Conservation (phyloP, 2,888 invertebrate species). For the Halictus quadricinctus region DNA sequence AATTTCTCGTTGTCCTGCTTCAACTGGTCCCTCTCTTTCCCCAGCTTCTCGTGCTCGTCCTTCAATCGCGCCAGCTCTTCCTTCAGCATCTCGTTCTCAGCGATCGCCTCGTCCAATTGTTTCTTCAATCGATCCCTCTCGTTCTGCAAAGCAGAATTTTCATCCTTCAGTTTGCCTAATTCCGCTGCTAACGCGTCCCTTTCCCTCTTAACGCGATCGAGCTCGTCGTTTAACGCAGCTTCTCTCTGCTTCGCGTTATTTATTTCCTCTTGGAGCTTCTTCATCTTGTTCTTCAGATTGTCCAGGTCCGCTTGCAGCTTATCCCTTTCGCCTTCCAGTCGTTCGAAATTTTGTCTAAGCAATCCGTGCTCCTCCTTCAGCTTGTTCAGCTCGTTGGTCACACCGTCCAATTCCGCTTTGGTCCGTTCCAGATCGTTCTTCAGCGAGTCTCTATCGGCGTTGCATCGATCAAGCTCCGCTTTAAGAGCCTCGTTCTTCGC, state of each 20-base stretch:
- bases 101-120: constrained; percentile 35
- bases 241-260: constrained; percentile 23
- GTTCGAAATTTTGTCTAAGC: constrained; percentile 52
- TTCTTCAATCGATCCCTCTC: constrained; percentile 51
- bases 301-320: constrained; percentile 43
- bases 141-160: constrained; percentile 47
- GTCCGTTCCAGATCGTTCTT: constrained; percentile 20
- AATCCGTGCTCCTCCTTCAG: constrained; percentile 49
- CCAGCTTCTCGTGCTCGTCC: constrained; percentile 45
- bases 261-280: constrained; percentile 29
- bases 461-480: constrained; percentile 48
- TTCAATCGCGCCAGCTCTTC: constrained; percentile 41
- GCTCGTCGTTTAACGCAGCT: constrained; percentile 52
- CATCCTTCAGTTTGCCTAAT: constrained; percentile 40
- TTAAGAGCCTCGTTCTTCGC: constrained; percentile 43
- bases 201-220: constrained; percentile 38
- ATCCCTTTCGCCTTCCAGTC: constrained; percentile 50
- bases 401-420: constrained; percentile 40
- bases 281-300: constrained; percentile 46
- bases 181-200: constrained; percentile 55
- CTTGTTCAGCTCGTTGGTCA: constrained; percentile 37
- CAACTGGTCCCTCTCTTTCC: background rate
- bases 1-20: constrained; percentile 40
- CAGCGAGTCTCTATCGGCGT: constrained; percentile 39
- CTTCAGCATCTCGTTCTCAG: constrained; percentile 47